phyloP scores from a whole-genome alignment of 1,140 invertebrate species.

The Pteromalus puparum region DNA sequence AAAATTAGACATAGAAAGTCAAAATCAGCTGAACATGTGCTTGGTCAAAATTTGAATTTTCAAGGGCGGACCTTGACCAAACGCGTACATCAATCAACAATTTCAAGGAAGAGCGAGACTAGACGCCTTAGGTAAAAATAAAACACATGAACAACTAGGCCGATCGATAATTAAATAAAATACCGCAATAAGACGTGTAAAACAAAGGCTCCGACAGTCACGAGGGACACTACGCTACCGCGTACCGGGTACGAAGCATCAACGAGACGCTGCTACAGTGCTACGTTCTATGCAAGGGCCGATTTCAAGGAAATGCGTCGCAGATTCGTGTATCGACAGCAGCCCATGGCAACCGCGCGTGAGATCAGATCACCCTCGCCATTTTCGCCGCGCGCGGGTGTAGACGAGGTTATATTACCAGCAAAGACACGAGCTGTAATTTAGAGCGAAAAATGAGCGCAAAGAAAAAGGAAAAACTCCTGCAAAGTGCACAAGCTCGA shows the following conservation, averaged over 20 bases:
- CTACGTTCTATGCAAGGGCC: background rate
- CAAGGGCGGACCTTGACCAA: background rate
- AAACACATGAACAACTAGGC: background rate
- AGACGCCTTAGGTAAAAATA: background rate
- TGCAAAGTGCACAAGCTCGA: background rate
- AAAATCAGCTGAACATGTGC: background rate
- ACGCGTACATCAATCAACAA: background rate
- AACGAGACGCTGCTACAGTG: background rate
- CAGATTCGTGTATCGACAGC: background rate
- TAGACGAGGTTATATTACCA: background rate
- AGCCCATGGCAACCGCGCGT: background rate
- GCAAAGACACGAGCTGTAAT: background rate
- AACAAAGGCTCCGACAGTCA: background rate
- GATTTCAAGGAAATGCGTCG: background rate
- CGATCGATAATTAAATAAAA: conserved; percentile 17
- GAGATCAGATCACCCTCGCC: background rate
- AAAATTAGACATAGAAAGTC: background rate
- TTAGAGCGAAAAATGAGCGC: background rate
- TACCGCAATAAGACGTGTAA: background rate
- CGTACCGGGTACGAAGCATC: background rate
- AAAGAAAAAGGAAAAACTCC: background rate
- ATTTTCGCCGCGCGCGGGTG: background rate
- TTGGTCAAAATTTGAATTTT: background rate
- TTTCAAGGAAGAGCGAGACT: background rate
- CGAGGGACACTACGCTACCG: too few relatives aligned